These are phyloP conservation scores for Lepus europaeus DNA, from an alignment of 2,113 vertebrate species.

Conservation along the genomic window DNA sequence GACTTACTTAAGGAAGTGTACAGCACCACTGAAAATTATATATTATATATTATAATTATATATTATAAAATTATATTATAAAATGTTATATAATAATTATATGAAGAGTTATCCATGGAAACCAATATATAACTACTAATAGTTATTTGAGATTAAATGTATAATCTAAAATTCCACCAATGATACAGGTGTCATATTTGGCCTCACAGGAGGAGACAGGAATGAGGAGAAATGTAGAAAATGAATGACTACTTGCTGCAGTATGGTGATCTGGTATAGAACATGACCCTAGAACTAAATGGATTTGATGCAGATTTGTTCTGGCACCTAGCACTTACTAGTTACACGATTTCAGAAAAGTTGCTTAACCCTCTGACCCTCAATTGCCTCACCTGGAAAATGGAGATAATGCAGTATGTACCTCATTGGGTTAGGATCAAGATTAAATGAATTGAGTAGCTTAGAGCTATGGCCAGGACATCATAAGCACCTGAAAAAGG, in stretches of 20 bases:
- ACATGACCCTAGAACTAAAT: neutral
- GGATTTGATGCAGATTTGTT: neutral
- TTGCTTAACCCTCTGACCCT: constrained; percentile 23
- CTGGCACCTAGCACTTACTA: neutral
- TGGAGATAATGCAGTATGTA: neutral
- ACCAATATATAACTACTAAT: neutral
- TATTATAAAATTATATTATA: too few species aligned
- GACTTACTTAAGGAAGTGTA: neutral
- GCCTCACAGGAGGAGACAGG: neutral
- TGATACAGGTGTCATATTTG: neutral
- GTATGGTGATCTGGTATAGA: neutral
- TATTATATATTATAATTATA: too few species aligned
- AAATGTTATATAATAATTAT: neutral
- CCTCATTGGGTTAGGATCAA: neutral
- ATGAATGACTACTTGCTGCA: neutral
- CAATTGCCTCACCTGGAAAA: constrained; percentile 27
- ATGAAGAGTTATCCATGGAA: neutral
- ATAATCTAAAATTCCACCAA: constrained; percentile 1
- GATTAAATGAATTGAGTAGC: neutral
- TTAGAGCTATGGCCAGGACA: neutral
- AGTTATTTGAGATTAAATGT: neutral
- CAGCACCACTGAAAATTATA: neutral
- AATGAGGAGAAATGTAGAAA: neutral
- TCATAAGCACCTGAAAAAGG: neutral
- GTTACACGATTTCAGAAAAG: neutral